Base-by-base conservation (phyloP, 2,113 vertebrate genomes). In the Eonycteris spelaea region DNA sequence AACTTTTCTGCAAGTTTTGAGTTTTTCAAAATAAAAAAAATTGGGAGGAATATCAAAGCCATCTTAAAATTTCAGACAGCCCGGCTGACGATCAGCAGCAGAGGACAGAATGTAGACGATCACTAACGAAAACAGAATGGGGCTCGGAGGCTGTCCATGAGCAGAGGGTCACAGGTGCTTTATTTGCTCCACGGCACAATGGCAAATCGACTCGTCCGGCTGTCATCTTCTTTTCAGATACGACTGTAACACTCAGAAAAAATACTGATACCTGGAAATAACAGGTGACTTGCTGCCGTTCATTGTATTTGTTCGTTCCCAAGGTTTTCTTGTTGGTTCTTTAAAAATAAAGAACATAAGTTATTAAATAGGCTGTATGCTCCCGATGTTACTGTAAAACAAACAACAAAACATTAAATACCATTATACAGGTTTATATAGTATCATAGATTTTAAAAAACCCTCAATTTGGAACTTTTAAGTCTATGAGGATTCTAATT, bases 231-330 rank as follows among this genome's bases (percentile, higher is more conserved):
- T 77, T 79, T 61, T 91, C 10, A 78, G 53, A 92, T 59, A 84
- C 18, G 71, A 14, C 10, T 4, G 14, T n/a, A 74, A 35, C 9
- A 43, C 14, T 48, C 28, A 91, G 78, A n/a, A 53, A 40, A 40
- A 82, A 90, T 94, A 11, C 73, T 15, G 57, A 26, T 99, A 99
- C 99, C 99, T 99, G 99, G 99, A 99, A 71, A 99, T 99, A 95
- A 99, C 99, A 90, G 99, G 99, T 45, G 99, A 99, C 98, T 99
- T 99, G 99, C 99, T 99, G 98, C 99, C 99, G 75, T 99, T 99
- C 99, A 99, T 98, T 91, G 99, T 99, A 97, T 99, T 99, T 97
- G 99, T 99, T 98, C 99, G 99, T 98, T 99, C 99, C 99, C 99
- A 99, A 95, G 99, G 99, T 97, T 99, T 99, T 98, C 99, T 99